Percentiles rank a stretch among this genome's conserved stretches.
These are phyloP conservation scores for Squalus acanthias DNA, from an alignment of 2,797 vertebrate genomes.

Conservation along the genomic window DNA sequence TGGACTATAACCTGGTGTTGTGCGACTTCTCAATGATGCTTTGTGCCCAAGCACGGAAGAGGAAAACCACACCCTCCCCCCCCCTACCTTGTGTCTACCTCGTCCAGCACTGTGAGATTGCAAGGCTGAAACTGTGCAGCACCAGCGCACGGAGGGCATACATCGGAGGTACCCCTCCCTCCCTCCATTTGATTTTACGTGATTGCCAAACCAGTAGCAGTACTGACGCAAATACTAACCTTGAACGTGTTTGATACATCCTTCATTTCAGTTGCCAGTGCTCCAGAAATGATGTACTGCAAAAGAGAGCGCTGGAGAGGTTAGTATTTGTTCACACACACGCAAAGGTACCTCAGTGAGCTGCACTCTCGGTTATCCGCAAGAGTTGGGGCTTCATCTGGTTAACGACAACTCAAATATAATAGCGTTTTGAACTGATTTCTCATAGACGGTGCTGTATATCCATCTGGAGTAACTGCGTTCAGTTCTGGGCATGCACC, in stretches of 20 bases:
- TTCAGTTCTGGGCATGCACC: neutral
- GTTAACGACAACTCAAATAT: neutral
- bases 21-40: no score
- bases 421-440: neutral
- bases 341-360: neutral
- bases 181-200: no score
- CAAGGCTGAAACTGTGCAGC: no score
- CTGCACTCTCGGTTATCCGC: neutral
- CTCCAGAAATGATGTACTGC: constrained; percentile 2
- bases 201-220: no score
- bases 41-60: no score
- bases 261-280: neutral
- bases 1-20: no score
- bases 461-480: neutral
- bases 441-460: neutral
- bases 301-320: neutral
- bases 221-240: neutral
- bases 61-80: no score
- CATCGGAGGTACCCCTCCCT: no score
- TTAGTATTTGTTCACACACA: neutral
- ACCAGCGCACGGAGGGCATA: no score
- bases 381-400: neutral
- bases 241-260: neutral
- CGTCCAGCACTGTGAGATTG: no score
- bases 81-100: no score